Evolutionary conservation across 2,888 invertebrate genomes (phyloP), one percentile per base, ranked within the genome.

Genomic region (Drosophila neonasuta): DNA sequence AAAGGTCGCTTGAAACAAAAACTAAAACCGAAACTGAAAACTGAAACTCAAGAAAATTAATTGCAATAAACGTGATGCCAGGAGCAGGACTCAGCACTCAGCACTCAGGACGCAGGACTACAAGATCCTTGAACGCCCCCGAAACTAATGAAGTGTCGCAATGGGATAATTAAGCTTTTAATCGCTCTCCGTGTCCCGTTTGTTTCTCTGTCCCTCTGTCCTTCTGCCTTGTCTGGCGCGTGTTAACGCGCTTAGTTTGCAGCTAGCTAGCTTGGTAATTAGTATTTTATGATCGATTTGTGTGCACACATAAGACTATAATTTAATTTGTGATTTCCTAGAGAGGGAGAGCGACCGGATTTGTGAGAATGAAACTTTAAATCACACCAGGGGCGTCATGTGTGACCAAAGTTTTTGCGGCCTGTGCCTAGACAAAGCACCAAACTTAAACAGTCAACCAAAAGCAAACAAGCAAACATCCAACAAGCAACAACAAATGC

Each of bases 251-350:
- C 68, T 79, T 67, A 73, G 68, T 66, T 58, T 39, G 55, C 67
- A 69, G 60, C 69, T 48, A 57, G 57, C 69, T 48, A 57, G 57
- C n/a, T 52, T 62, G 44, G 71, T 87, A 87, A 83, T 83, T 82
- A 85, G 78, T 87, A 79, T 85, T 83, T 83, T 87, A 87, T 87
- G 83, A 83, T 83, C 87, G 83, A 83, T 83, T 85, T 87, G 87
- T 73, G 78, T 60, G 65, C 71, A 67, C 75, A 79, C 70, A 72
- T 71, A 83, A 76, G 71, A 68, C 71, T 65, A 79, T 83, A 80
- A 83, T 85, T 87, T 78, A 85, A 85, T 83, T 85, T 77, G 72
- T 64, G 73, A 77, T 80, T 80, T 78, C 59, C 67, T 48, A 24
- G 34, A 32, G 46, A 13, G 17, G 2, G 9, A n/a, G 10, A 3